Conservation (phyloP, 2,113 vertebrate genomes). For the Pao palembangensis region DNA sequence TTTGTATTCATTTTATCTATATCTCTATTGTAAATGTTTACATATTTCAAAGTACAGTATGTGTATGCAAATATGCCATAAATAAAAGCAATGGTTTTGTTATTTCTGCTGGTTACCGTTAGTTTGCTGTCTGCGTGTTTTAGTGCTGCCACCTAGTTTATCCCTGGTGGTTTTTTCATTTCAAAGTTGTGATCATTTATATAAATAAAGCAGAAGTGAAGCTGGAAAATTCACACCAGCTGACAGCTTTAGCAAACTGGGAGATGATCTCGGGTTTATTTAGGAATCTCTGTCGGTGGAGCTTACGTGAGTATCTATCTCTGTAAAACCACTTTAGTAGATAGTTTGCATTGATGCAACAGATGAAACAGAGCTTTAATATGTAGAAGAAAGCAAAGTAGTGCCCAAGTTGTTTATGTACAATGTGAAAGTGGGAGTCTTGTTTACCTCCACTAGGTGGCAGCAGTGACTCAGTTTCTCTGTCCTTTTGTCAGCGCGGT, state of each 20-base stretch:
- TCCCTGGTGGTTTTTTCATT: not conserved
- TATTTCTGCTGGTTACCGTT: slow-evolving; percentile 12
- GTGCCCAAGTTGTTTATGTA: too few species aligned
- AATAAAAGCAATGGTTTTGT: slow-evolving; percentile 65
- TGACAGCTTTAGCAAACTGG: too few species aligned
- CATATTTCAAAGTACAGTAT: slow-evolving; percentile 68
- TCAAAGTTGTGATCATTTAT: too few species aligned
- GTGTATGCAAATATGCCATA: slow-evolving; percentile 65
- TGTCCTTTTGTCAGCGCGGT: not conserved
- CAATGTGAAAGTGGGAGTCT: not conserved
- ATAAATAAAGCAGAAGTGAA: too few species aligned
- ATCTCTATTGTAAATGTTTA: slow-evolving; percentile 62
- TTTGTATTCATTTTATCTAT: slow-evolving; percentile 71
- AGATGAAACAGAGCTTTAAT: too few species aligned
- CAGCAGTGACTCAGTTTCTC: slow-evolving; percentile 35
- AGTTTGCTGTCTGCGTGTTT: slow-evolving; percentile 13
- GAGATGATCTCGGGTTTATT: too few species aligned
- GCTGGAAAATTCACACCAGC: too few species aligned
- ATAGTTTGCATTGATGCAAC: too few species aligned
- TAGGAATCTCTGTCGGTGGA: too few species aligned
- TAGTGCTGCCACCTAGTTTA: not conserved
- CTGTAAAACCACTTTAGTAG: too few species aligned
- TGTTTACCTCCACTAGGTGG: slow-evolving; percentile 55
- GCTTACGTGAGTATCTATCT: too few species aligned
- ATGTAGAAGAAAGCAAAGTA: too few species aligned